Conservation (phyloP, 1,140 invertebrate species). For the Anastrepha ludens region DNA sequence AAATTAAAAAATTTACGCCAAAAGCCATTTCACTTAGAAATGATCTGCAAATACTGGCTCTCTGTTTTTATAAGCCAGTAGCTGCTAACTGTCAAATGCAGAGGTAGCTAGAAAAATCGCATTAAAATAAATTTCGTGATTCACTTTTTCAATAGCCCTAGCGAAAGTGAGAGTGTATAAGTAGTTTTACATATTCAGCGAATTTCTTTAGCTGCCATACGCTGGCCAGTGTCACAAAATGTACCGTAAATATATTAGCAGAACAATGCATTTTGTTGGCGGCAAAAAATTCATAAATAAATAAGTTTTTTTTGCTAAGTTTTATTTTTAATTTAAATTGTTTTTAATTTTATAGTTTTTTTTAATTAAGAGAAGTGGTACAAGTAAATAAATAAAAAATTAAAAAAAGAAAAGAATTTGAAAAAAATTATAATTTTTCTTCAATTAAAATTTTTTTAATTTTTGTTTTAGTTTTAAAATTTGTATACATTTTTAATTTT, state of each 20-base stretch:
- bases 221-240: background rate
- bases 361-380: no score
- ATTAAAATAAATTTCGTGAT: conserved; percentile 27
- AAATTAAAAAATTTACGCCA: background rate
- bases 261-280: background rate
- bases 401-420: no score
- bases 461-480: no score
- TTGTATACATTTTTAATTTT: no score
- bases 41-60: conserved; percentile 4
- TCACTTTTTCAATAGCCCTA: background rate
- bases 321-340: no score
- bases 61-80: background rate
- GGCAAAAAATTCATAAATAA: background rate
- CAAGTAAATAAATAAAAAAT: no score
- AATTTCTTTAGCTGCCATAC: background rate
- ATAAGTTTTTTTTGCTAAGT: no score
- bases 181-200: background rate
- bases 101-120: background rate
- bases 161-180: background rate
- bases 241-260: background rate
- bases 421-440: no score
- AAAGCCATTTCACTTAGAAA: background rate
- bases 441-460: no score
- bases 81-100: background rate
- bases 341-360: no score